Conservation (phyloP, 2,888 invertebrate species). For the Atrina japonica region DNA sequence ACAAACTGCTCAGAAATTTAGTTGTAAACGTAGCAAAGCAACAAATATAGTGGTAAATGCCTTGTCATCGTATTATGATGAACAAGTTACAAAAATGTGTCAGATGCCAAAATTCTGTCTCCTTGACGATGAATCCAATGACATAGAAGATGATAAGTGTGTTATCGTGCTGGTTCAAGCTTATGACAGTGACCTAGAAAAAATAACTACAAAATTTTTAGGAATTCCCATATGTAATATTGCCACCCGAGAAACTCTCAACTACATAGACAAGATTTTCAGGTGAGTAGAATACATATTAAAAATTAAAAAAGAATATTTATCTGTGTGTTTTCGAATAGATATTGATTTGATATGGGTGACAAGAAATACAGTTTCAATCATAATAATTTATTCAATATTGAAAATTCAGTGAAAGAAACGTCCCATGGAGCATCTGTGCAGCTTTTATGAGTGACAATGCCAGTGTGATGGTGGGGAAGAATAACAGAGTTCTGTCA, state of each 20-base stretch:
- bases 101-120: not conserved
- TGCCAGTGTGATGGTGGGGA: conserved; percentile 7
- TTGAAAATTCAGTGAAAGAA: too few relatives aligned
- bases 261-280: too few relatives aligned
- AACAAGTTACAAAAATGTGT: not conserved
- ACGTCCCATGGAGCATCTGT: too few relatives aligned
- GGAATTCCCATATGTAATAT: too few relatives aligned
- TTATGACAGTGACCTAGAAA: not conserved
- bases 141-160: conserved; percentile 16
- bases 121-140: conserved; percentile 22
- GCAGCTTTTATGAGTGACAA: conserved; percentile 21
- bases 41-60: conserved; percentile 19
- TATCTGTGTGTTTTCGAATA: too few relatives aligned
- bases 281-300: too few relatives aligned
- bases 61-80: conserved; percentile 11
- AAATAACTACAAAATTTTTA: too few relatives aligned
- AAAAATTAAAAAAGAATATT: too few relatives aligned
- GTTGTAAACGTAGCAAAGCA: conserved; percentile 20
- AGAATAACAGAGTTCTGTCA: conserved; percentile 15
- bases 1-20: conserved; percentile 25
- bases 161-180: conserved; percentile 9
- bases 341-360: too few relatives aligned
- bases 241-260: too few relatives aligned
- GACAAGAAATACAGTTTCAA: too few relatives aligned
- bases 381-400: too few relatives aligned